These are phyloP conservation scores for Calyptommatus sinebrachiatus DNA, from an alignment of 2,113 vertebrate species.

Conservation along the genomic window DNA sequence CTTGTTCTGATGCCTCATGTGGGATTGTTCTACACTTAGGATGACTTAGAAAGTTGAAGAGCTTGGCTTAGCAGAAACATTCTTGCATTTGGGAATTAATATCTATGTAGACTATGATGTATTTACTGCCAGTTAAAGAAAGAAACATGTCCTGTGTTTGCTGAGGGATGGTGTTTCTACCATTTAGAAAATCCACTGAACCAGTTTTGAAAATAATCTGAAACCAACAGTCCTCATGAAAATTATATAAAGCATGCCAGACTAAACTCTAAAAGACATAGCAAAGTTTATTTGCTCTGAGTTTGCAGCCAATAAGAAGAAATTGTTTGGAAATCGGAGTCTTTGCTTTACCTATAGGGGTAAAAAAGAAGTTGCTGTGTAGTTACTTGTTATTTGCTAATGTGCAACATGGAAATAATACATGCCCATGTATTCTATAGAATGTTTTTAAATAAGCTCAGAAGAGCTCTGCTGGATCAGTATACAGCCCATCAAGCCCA, in stretches of 20 bases:
- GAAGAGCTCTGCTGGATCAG: too few species aligned
- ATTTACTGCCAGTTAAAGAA: not conserved
- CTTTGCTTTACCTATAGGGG: not conserved
- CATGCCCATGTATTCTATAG: not conserved
- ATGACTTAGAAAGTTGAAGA: not conserved
- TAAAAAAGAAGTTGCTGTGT: not conserved
- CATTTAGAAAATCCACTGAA: not conserved
- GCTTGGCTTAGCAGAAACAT: too few species aligned
- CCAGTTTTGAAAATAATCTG: not conserved
- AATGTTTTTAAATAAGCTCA: conserved; percentile 8
- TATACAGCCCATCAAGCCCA: too few species aligned
- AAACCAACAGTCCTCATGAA: not conserved
- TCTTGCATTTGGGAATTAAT: not conserved
- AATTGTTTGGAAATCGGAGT: not conserved
- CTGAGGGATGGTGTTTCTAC: too few species aligned
- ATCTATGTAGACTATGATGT: not conserved
- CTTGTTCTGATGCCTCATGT: not conserved
- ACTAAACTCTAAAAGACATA: not conserved
- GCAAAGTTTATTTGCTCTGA: not conserved
- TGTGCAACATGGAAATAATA: not conserved
- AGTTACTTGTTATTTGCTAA: not conserved
- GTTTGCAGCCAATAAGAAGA: not conserved
- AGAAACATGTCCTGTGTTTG: not conserved
- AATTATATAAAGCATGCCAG: not conserved
- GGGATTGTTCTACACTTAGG: not conserved